Evolutionary conservation across 2,113 vertebrate genomes (phyloP), one percentile per base, ranked within the genome.

Genomic region (Climacteris rufus): DNA sequence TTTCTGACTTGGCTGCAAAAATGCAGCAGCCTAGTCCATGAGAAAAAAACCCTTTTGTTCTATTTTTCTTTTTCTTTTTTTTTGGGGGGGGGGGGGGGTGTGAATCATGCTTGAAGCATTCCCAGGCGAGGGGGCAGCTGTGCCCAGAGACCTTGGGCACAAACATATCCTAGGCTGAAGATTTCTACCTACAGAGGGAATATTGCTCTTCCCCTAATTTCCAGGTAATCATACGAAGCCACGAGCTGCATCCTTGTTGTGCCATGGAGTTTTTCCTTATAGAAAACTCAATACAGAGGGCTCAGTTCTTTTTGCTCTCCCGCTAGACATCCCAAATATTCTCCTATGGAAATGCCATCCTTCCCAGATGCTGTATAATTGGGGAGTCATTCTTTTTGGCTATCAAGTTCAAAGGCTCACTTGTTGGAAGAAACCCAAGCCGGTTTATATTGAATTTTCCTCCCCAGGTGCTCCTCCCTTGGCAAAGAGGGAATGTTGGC

Each of bases 191-290:
- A n/a, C 21, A 27, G 52, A 15, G 22, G 50, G 45, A 49, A 40
- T 11, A 20, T 42, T 56, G n/a, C 13, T 15, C 24, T 28, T 22
- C 15, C 35, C 35, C 40, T 23, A 4, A 20, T 30, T 45, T 31
- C 47, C 52, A 50, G 60, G 39, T 28, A 1, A n/a, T n/a, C n/a
- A n/a, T n/a, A n/a, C 18, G 37, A 70, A 74, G 17, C 22, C 44
- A 42, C 23, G 49, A 50, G 59, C 27, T 87, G 47, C 1, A 3
- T 7, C 44, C 35, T 45, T 0, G 0, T 35, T 56, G 64, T 45
- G 60, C 21, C 2, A 0, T 0, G 3, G 21, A 6, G 8, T 21
- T 84, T 65, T 24, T 27, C 39, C 24, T 52, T 21, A 8, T 5
- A 0, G 6, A 33, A 14, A 49, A 13, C 0, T 59, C 37, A 39